Evolutionary conservation across 2,888 invertebrate species (phyloP).

Genomic region (Chloromyia formosa): DNA sequence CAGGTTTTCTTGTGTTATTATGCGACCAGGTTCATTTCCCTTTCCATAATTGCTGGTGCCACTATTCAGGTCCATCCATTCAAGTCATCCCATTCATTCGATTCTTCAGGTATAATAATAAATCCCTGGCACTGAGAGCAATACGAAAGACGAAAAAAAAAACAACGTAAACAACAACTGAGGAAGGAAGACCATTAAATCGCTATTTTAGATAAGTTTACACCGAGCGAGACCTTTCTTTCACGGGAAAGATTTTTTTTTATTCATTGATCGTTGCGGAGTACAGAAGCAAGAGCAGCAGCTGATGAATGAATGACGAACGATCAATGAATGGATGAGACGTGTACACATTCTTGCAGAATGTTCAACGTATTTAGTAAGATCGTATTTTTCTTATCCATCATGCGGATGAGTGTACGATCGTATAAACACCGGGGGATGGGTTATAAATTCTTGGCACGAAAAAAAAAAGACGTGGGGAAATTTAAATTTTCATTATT

Average conservation of each 20-base stretch:
- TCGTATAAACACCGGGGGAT: background rate
- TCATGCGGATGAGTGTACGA: background rate
- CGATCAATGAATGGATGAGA: background rate
- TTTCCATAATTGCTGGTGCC: slow-evolving; percentile 19
- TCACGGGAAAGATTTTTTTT: slow-evolving; percentile 6
- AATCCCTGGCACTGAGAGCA: background rate
- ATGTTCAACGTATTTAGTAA: background rate
- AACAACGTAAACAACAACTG: background rate
- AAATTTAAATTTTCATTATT: slow-evolving; percentile 3
- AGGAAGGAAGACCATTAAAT: slow-evolving; percentile 10
- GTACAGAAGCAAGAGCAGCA: background rate
- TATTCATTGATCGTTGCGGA: background rate
- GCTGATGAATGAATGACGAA: background rate
- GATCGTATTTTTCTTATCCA: background rate
- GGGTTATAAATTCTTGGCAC: slow-evolving; percentile 7
- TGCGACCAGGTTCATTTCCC: slow-evolving; percentile 18
- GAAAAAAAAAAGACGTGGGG: background rate
- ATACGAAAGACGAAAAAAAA: background rate
- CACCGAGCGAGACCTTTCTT: background rate
- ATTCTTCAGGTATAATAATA: slow-evolving; percentile 10
- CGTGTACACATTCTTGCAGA: slow-evolving; percentile 1
- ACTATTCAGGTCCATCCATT: background rate
- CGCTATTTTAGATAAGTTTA: slow-evolving; percentile 5
- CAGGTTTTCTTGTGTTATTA: slow-evolving; percentile 11
- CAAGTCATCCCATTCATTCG: background rate